Base-by-base conservation (phyloP, 2,113 vertebrate genomes). In the Megatriorchis doriae region DNA sequence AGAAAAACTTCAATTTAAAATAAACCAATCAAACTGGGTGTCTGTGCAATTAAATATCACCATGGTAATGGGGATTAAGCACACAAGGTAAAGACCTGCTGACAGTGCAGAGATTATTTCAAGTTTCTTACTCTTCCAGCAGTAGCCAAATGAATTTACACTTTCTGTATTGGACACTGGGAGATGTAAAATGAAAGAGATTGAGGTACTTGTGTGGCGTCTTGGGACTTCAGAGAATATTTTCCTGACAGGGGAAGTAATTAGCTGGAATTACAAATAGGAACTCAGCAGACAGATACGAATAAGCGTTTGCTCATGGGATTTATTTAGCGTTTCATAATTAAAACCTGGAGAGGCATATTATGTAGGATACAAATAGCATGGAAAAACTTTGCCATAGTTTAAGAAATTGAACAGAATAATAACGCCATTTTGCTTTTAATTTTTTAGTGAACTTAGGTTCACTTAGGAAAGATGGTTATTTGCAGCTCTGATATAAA, bases 201-300 rank as follows among this genome's bases (percentile, higher is more conserved):
- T 15, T 63, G 63, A 94, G 84, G 61, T 87, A 42, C 72, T 91
- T 93, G 23, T 56, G 20, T 88, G 73, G 38, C 77, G 84, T 85
- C 79, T 62, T 94, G 59, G 59, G 66, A 95, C 74, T 91, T 88
- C 58, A 65, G 78, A 90, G 81, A 96, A 78, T 96, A 70, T 90
- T 94, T 97, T 96, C 87, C 90, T 96, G 95, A 96, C 88, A 94
- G 83, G 71, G 62, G 82, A 97, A 97, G n/a, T 97, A 97, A 97
- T 97, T 97, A 96, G 45, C 15, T 97, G 66, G 83, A 95, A 96
- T 95, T 95, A 90, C 88, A 95, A 88, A 80, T 91, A 92, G 48
- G 59, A 97, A 92, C 42, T 91, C 94, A 62, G 77, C 79, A 93
- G 86, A 91, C 72, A 58, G 97, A 70, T 92, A 94, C 6, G 59